Percentiles rank a stretch among this genome's conserved stretches.
These are phyloP conservation scores for Nothocercus nigrocapillus DNA, from an alignment of 2,113 vertebrate genomes.

Conservation along the genomic window DNA sequence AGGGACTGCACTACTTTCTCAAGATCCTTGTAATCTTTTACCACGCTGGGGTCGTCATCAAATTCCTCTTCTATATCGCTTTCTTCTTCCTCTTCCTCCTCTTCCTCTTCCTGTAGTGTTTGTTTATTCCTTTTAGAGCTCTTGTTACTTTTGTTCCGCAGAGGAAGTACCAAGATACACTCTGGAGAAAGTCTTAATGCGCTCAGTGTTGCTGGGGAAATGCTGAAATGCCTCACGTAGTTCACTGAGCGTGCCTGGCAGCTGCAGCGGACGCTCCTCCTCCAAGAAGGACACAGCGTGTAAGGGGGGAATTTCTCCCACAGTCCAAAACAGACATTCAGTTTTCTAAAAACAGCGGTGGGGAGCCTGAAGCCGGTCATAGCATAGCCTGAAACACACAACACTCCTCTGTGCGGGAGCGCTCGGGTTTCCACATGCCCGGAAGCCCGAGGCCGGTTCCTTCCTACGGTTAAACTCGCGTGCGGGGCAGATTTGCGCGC, in stretches of 20 bases:
- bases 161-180: conserved; percentile 61
- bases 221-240: conserved; percentile 47
- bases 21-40: conserved; percentile 91
- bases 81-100: conserved; percentile 67
- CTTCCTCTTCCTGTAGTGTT: conserved; percentile 69
- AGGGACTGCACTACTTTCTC: conserved; percentile 89
- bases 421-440: too few relatives aligned
- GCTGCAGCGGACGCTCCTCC: conserved; percentile 44
- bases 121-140: conserved; percentile 79
- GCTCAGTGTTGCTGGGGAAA: conserved; percentile 57
- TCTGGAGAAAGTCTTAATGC: conserved; percentile 61
- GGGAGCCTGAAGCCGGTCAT: conserved; percentile 72
- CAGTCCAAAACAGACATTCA: conserved; percentile 71
- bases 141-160: conserved; percentile 88
- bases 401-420: too few relatives aligned
- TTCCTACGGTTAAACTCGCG: too few relatives aligned
- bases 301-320: conserved; percentile 65
- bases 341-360: conserved; percentile 64
- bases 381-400: conserved; percentile 59
- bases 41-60: conserved; percentile 72
- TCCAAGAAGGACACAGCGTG: conserved; percentile 62
- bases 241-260: conserved; percentile 46
- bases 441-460: too few relatives aligned
- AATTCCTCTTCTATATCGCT: conserved; percentile 82
- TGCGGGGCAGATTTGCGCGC: too few relatives aligned